Evolutionary conservation across 2,113 vertebrate genomes (phyloP), one percentile per base, ranked within the genome.

Genomic region (Corythaixoides concolor): DNA sequence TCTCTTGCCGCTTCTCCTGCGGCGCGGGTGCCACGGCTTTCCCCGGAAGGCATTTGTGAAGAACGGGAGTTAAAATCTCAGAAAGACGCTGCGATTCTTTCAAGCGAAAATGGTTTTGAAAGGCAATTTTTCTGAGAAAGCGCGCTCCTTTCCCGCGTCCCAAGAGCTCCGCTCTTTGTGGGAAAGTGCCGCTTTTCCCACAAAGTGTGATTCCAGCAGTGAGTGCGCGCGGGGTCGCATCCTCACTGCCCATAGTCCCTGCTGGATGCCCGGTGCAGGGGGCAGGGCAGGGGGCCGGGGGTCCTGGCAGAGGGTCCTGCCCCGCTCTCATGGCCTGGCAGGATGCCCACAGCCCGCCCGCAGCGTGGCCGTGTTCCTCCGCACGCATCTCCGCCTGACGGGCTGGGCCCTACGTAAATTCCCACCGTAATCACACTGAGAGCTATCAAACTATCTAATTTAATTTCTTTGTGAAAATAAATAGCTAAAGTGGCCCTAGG

Each of bases 381-480:
- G 6, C 28, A 3, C 30, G 1, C 12, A 12, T 15, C 63, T 41
- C 13, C 12, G 35, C 41, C 78, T 69, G 60, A 26, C n/a, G 53
- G 33, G 35, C 68, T 55, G 87, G 58, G 92, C 41, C 75, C 70
- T 53, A 24, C 87, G 93, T 94, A 97, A 95, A 97, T 97, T 93
- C 95, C 96, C 79, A 95, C 95, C 89, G 68, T 96, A 96, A 97
- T 96, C 93, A 97, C 97, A 90, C 81, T 18, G 94, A 96, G 96
- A 97, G 94, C 96, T 87, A 97, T 97, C 95, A 96, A 97, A 97
- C 97, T 90, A 98, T 98, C 97, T 97, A 97, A 97, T 98, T 98
- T 98, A 98, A 98, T 98, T 97, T 98, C 97, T 97, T 93, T 95
- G 94, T 45, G 63, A 94, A 97, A 98, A 98, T 97, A 97, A 98